Evolutionary conservation across 2,797 vertebrate genomes (phyloP), one percentile per base, ranked within the genome.

Genomic region (Phrynocephalus guinanensis): DNA sequence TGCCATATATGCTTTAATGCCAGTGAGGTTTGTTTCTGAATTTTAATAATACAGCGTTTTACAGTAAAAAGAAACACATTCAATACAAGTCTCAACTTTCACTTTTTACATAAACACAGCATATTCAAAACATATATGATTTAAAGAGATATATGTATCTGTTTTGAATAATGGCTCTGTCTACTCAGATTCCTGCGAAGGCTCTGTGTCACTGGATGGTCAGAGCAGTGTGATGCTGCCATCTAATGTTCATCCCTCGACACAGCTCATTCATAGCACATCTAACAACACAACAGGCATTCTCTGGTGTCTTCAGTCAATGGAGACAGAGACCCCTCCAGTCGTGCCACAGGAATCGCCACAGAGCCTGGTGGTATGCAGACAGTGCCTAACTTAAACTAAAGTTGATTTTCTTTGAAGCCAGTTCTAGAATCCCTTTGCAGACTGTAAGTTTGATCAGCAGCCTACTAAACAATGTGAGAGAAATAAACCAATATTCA

Each of bases 221-320:
- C 44, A 85, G 75, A 1, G 91, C 2, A 48, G 92, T 92, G 90
- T 81, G 93, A 1, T 91, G 1, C 89, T 94, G 94, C 95, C 95
- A 95, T 92, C 95, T 95, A 92, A 93, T 90, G 95, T 93, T 30
- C 1, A 56, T 24, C 24, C 56, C 75, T 68, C 75, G 56, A 11
- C 82, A 72, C 83, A 93, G 71, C 87, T 92, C 90, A 68, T 44
- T 78, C n/a, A 50, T 66, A 38, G 60, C 38, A 60, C 10, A 63
- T 26, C 4, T 3, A 73, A 50, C 68, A 15, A 48, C 22, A 84
- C 72, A 60, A 20, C 1, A 50, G 38, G 11, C 16, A 79, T 66
- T 50, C 33, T 44, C 13, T 50, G 33, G 11, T 67, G n/a, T 24
- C 5, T 28, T 22, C 16, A 4, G 20, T 60, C 77, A 79, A 30